A percentile compares a stretch with the other conserved stretches of the same genome.
phyloP scores from a whole-genome alignment of 2,888 invertebrate species.

The Onthophagus sagittarius region DNA sequence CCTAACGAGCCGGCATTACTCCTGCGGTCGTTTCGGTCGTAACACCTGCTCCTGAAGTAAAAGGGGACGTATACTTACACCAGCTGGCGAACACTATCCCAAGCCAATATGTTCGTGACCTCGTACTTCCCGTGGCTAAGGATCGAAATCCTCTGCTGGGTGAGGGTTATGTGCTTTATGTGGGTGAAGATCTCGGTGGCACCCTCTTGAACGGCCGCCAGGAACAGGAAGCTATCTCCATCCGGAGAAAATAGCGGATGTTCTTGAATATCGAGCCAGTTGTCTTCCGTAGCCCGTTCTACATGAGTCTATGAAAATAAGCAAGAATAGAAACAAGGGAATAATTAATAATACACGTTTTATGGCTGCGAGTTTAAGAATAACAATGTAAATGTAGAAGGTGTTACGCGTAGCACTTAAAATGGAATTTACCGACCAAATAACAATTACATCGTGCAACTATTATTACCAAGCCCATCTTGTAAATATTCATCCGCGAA shows the following conservation, averaged over 20 bases:
- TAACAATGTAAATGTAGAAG: no score
- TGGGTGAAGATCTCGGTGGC: conserved; percentile 81
- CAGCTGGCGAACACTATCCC: conserved; percentile 79
- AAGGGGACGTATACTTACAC: conserved; percentile 55
- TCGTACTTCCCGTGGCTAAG: conserved; percentile 84
- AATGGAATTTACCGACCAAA: background rate
- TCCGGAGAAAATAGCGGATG: conserved; percentile 81
- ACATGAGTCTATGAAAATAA: conserved; percentile 62
- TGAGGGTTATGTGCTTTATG: conserved; percentile 81
- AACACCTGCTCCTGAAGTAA: background rate
- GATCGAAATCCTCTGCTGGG: conserved; percentile 78
- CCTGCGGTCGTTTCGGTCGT: background rate
- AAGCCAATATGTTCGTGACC: conserved; percentile 75
- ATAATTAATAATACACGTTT: no score
- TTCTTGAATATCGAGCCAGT: conserved; percentile 82
- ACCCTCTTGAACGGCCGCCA: conserved; percentile 81
- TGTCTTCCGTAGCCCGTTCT: conserved; percentile 77
- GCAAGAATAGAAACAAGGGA: background rate
- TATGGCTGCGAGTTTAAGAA: background rate
- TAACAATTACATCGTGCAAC: background rate
- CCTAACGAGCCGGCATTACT: background rate
- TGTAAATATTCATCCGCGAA: background rate
- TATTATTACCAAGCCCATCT: background rate
- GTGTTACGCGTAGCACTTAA: background rate
- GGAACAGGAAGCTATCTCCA: conserved; percentile 77